Conservation (phyloP, 2,113 vertebrate species). For the Tetraodon nigroviridis region DNA sequence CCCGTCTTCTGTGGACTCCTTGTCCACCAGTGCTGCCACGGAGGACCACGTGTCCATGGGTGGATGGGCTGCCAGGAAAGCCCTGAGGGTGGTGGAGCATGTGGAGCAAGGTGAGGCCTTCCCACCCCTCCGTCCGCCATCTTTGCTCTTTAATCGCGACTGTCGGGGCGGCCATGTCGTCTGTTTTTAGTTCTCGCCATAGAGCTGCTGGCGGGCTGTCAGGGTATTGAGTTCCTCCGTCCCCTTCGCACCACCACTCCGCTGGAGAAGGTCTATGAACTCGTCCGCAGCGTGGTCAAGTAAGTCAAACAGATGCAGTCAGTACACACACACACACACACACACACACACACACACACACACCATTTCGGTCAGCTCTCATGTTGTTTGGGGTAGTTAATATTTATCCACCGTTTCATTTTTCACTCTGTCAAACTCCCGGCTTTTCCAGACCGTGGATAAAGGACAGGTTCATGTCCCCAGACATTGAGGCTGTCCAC, state of each 20-base stretch:
- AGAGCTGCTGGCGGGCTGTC: slow-evolving; percentile 92
- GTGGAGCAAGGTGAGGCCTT: slow-evolving; percentile 86
- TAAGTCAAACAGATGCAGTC: slow-evolving; percentile 74
- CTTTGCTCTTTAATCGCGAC: no score
- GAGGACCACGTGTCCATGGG: slow-evolving; percentile 99
- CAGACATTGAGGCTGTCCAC: slow-evolving; percentile 90
- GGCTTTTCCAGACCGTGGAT: slow-evolving; percentile 85
- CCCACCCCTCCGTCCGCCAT: not conserved
- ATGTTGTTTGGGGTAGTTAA: slow-evolving; percentile 60
- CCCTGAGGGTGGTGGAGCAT: slow-evolving; percentile 90
- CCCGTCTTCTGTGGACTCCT: slow-evolving; percentile 95
- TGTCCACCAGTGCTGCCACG: slow-evolving; percentile 95
- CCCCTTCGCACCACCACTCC: slow-evolving; percentile 93
- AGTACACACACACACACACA: slow-evolving; percentile 47
- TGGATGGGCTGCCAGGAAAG: slow-evolving; percentile 97
- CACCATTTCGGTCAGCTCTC: slow-evolving; percentile 23
- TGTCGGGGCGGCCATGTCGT: slow-evolving; percentile 5
- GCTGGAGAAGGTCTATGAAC: slow-evolving; percentile 97
- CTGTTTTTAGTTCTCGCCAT: slow-evolving; percentile 84
- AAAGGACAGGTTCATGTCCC: slow-evolving; percentile 97
- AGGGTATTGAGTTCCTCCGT: slow-evolving; percentile 97
- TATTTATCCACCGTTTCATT: slow-evolving; percentile 48
- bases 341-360: slow-evolving; percentile 38
- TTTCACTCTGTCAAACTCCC: slow-evolving; percentile 1
- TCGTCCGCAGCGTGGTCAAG: slow-evolving; percentile 94